Conservation (phyloP, 2,888 invertebrate species). For the Icerya purchasi region DNA sequence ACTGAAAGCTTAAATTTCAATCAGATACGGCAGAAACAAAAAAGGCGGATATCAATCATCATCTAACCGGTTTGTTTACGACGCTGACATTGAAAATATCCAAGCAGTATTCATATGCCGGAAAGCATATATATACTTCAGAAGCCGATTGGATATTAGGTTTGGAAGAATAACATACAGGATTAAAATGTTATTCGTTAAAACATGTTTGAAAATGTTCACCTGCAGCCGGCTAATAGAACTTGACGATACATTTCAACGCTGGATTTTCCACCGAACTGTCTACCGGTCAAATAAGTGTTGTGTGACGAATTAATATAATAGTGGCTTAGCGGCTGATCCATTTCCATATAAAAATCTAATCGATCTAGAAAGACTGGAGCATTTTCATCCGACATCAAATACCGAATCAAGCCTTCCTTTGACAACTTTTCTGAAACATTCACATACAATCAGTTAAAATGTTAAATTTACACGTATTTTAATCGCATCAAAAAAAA, state of each 20-base stretch:
- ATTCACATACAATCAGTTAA: not conserved
- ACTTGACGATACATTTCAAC: slow-evolving; percentile 99
- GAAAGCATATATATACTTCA: no score
- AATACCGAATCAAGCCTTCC: slow-evolving; percentile 89
- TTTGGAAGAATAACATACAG: no score
- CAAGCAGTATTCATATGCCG: no score
- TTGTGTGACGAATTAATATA: slow-evolving; percentile 98
- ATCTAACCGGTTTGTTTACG: no score
- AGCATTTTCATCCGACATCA: slow-evolving; percentile 99
- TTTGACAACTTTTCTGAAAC: slow-evolving; percentile 58
- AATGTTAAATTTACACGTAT: not conserved
- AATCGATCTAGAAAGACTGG: slow-evolving; percentile 96
- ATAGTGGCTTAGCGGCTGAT: slow-evolving; percentile 91
- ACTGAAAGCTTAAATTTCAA: no score
- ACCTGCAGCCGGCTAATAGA: slow-evolving; percentile 88
- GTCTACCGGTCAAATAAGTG: slow-evolving; percentile 79
- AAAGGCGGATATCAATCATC: no score
- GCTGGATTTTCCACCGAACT: slow-evolving; percentile 94
- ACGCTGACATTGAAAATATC: no score
- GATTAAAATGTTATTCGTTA: no score
- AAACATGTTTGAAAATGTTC: slow-evolving; percentile 21
- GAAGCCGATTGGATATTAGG: no score
- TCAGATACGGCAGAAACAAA: no score
- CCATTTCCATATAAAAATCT: slow-evolving; percentile 97
- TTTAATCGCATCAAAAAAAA: no score